Evolutionary conservation across 2,113 vertebrate species (phyloP).

Genomic region (Chaetodon trifascialis): DNA sequence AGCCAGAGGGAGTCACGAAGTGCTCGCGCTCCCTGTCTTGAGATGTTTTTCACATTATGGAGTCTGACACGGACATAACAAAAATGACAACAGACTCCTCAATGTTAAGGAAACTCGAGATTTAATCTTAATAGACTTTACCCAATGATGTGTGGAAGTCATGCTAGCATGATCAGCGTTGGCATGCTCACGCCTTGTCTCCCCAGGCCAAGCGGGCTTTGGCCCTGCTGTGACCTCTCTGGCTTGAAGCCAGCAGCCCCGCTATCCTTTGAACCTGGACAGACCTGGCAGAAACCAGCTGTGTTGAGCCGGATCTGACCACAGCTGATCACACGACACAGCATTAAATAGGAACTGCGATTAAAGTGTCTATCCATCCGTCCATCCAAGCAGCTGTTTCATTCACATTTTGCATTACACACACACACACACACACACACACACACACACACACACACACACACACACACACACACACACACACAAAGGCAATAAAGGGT

Average conservation of each 20-base stretch:
- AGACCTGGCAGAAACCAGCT: slow-evolving; percentile 36
- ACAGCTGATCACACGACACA: slow-evolving; percentile 35
- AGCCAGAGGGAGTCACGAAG: slow-evolving; percentile 33
- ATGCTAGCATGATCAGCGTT: slow-evolving; percentile 15
- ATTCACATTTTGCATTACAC: neutral
- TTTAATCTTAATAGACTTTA: slow-evolving; percentile 52
- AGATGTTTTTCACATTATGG: slow-evolving; percentile 38
- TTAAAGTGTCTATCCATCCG: slow-evolving; percentile 9
- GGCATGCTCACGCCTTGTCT: slow-evolving; percentile 25
- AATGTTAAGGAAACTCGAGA: slow-evolving; percentile 30
- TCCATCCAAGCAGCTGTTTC: neutral
- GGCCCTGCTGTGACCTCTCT: slow-evolving; percentile 47
- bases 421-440: too few relatives aligned
- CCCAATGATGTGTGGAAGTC: slow-evolving; percentile 47
- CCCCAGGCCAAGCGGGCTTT: neutral
- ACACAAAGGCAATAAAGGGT: slow-evolving; percentile 14
- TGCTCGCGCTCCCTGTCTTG: neutral
- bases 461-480: too few relatives aligned
- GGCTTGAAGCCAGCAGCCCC: slow-evolving; percentile 32
- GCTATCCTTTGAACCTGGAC: slow-evolving; percentile 33
- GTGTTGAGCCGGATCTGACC: slow-evolving; percentile 23
- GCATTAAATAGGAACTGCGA: slow-evolving; percentile 24
- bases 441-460: too few relatives aligned
- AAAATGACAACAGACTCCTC: slow-evolving; percentile 37
- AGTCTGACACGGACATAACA: slow-evolving; percentile 17